Base-by-base conservation (phyloP, 1,140 invertebrate genomes). In the Diploscapter pachys region DNA sequence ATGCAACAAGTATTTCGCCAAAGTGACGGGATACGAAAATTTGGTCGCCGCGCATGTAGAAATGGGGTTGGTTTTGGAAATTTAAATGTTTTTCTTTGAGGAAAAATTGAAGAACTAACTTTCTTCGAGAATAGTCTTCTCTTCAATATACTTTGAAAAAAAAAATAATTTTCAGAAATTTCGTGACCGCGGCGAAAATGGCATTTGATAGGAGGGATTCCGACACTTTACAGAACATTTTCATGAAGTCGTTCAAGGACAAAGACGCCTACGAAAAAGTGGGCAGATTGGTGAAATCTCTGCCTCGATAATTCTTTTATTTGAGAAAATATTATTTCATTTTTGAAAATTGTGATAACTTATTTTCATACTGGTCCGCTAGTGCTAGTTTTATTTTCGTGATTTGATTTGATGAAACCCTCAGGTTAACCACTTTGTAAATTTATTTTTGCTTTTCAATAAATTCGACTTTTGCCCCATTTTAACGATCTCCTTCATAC, bases 41-140 rank as follows among this genome's bases (percentile, higher is more conserved):
- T 93, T 92, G 89, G 91, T 95, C 3, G 92, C 92, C 86, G 96
- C 94, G 88, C 91, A 92, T 80, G 89, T 93, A 0, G 92, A 93
- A 88, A 90, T 93, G 75, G 91, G 90, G 92, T 95, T 88, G 90
- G 49, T 79, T n/a, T 13, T 5, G 48, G 5, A 11, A 31, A 31
- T 31, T 31, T 31, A 31, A 31, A 31, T 31, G 31, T 31, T 31
- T 31, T 31, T 31, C 31, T 31, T 31, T 31, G 31, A 31, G 31
- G 31, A 31, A 31, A 31, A 31, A 31, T 31, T 31, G 31, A 31
- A 31, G 31, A 31, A 31, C 31, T 31, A 31, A 31, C 31, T 31
- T 31, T 31, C 31, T 31, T 31, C 31, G 31, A 31, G 31, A 31
- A 31, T 31, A 31, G 31, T 31, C 31, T 31, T 31, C 31, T 31